These are phyloP conservation scores for Drosophila rubida DNA, from an alignment of 2,888 invertebrate genomes.

Conservation along the genomic window DNA sequence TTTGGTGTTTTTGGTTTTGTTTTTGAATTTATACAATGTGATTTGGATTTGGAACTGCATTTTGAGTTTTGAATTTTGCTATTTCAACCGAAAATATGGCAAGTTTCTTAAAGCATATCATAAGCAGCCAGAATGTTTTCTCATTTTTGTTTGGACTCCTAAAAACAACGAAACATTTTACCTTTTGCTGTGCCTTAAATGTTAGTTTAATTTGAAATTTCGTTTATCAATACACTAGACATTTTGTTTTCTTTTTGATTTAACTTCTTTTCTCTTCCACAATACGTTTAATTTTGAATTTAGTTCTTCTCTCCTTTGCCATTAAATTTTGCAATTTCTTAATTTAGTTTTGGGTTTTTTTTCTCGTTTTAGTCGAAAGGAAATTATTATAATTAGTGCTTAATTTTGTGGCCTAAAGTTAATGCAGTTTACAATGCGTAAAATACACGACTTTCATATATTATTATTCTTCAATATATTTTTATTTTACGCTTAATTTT, in stretches of 20 bases:
- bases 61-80: slow-evolving; percentile 52
- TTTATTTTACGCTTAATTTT: slow-evolving; percentile 56
- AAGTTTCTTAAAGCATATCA: slow-evolving; percentile 56
- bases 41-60: slow-evolving; percentile 56
- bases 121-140: slow-evolving; percentile 63
- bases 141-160: slow-evolving; percentile 74
- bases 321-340: slow-evolving; percentile 45
- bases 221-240: slow-evolving; percentile 59
- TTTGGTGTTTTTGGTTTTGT: slow-evolving; percentile 43
- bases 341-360: slow-evolving; percentile 49
- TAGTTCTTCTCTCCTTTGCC: slow-evolving; percentile 31
- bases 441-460: slow-evolving; percentile 32
- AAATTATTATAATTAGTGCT: slow-evolving; percentile 47
- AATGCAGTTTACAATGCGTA: slow-evolving; percentile 74
- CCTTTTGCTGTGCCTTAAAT: slow-evolving; percentile 74
- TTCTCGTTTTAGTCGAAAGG: slow-evolving; percentile 38
- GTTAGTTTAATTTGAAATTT: slow-evolving; percentile 58
- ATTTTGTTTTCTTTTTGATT: slow-evolving; percentile 29
- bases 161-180: slow-evolving; percentile 82
- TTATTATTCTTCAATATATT: slow-evolving; percentile 57
- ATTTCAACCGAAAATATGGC: slow-evolving; percentile 44
- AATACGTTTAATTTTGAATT: slow-evolving; percentile 52
- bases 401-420: slow-evolving; percentile 63
- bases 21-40: slow-evolving; percentile 56
- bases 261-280: slow-evolving; percentile 6